Evolutionary conservation across 2,888 invertebrate species (phyloP), one percentile per base, ranked within the genome.

Genomic region (Adelognathus sp.): DNA sequence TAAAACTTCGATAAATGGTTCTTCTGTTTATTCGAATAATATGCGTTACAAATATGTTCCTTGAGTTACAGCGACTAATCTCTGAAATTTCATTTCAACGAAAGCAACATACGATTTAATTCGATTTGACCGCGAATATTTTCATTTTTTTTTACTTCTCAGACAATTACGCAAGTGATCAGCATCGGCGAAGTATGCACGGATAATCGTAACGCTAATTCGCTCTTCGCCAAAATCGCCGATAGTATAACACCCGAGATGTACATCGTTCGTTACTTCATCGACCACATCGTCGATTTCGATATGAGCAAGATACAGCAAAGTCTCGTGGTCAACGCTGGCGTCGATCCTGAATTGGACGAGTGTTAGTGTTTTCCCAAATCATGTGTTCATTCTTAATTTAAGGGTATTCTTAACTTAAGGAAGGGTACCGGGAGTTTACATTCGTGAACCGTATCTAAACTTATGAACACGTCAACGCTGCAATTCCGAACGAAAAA

Each of bases 311-410:
- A 92, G 81, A 92, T 92, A 5, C 93, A 93, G 83, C 94, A 94
- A 36, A 94, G 95, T 85, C 95, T 97, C 84, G 94, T 95, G 0
- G 95, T 97, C 0, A 96, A 95, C 84, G 91, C 93, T 24, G 96
- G 96, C 61, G 94, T 98, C 1, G 96, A 97, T 88, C 92, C 94
- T 1, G 94, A 94, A 80, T 92, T 98, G 52, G 98, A 98, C 89
- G 93, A 94, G 86, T 95, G 96, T 95, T 92, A 92, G 92, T 88
- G 66, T 6, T 4, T 3, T 4, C 5, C 5, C 2, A 21, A n/a
- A 50, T 21, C n/a, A n/a, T n/a, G 5, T 5, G 1, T 11, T 14
- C n/a, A 3, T 41, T 44, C 18, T 9, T 1, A 4, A n/a, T n/a
- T n/a, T n/a, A n/a, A n/a, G n/a, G n/a, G n/a, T 27, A 70, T 29